Percentiles rank a stretch among this genome's conserved stretches.
These are phyloP conservation scores for Phodopus roborovskii DNA, from an alignment of 2,113 vertebrate species.

Conservation along the genomic window DNA sequence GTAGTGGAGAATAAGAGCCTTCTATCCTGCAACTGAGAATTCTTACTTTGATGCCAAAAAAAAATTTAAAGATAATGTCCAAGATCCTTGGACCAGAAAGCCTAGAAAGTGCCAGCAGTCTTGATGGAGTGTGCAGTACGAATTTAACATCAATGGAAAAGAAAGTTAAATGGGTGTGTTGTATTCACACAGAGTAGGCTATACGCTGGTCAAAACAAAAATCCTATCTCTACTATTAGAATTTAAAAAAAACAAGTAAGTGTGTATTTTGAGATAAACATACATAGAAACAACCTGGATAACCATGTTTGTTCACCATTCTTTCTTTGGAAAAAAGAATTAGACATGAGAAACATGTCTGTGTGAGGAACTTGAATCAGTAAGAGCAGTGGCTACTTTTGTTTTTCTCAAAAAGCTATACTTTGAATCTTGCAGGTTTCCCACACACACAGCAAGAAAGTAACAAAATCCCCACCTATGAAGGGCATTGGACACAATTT, in stretches of 20 bases:
- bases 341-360: too few relatives aligned
- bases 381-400: not conserved
- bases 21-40: not conserved
- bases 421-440: not conserved
- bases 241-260: not conserved
- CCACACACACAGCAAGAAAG: not conserved
- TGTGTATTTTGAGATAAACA: not conserved
- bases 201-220: not conserved
- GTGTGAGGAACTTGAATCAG: not conserved
- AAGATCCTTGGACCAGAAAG: not conserved
- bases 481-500: not conserved
- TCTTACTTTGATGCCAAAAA: not conserved
- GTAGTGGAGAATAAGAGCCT: not conserved
- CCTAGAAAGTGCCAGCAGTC: not conserved
- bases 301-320: not conserved
- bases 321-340: slow-evolving; percentile 17
- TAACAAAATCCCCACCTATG: not conserved
- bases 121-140: not conserved
- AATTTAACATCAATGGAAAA: not conserved
- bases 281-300: not conserved
- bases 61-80: not conserved
- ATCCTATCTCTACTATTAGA: not conserved
- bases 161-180: not conserved
- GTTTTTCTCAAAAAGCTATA: not conserved
- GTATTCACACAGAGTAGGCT: not conserved